These are phyloP conservation scores for Coregonus sp. DNA, from an alignment of 2,797 vertebrate genomes.

Conservation along the genomic window DNA sequence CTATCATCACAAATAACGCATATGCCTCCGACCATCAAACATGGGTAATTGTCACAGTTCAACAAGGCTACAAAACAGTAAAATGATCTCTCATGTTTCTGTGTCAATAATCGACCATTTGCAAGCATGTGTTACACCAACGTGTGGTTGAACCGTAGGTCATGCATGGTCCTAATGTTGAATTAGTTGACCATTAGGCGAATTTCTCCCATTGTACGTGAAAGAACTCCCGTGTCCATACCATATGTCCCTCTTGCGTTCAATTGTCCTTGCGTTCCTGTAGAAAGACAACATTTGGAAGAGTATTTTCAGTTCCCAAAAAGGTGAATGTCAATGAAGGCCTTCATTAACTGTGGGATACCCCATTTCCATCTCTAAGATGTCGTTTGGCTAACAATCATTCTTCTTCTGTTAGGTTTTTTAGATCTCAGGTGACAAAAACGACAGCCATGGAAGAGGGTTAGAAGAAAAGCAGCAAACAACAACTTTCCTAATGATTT, in stretches of 20 bases:
- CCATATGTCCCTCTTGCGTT: conserved; percentile 36
- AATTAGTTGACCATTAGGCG: conserved; percentile 48
- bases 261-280: conserved; percentile 34
- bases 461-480: conserved; percentile 2
- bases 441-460: conserved; percentile 20
- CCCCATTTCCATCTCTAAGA: conserved; percentile 30
- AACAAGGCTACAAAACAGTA: conserved; percentile 60
- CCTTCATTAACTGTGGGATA: conserved; percentile 33
- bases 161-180: conserved; percentile 61
- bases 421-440: conserved; percentile 2
- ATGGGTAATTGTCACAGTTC: conserved; percentile 67
- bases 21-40: conserved; percentile 55
- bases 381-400: conserved; percentile 21
- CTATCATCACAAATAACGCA: background rate
- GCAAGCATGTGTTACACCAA: conserved; percentile 71
- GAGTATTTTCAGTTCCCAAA: conserved; percentile 37
- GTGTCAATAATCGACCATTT: conserved; percentile 69
- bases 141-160: conserved; percentile 60
- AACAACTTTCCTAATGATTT: conserved; percentile 5
- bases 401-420: conserved; percentile 6
- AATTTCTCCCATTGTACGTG: conserved; percentile 44
- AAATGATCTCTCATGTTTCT: conserved; percentile 71
- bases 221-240: conserved; percentile 33
- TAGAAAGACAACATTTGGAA: conserved; percentile 43
- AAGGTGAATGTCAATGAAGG: conserved; percentile 41